Percentiles rank a stretch among this genome's conserved stretches.
These are phyloP conservation scores for Limanda limanda DNA, from an alignment of 2,113 vertebrate genomes.

Conservation along the genomic window DNA sequence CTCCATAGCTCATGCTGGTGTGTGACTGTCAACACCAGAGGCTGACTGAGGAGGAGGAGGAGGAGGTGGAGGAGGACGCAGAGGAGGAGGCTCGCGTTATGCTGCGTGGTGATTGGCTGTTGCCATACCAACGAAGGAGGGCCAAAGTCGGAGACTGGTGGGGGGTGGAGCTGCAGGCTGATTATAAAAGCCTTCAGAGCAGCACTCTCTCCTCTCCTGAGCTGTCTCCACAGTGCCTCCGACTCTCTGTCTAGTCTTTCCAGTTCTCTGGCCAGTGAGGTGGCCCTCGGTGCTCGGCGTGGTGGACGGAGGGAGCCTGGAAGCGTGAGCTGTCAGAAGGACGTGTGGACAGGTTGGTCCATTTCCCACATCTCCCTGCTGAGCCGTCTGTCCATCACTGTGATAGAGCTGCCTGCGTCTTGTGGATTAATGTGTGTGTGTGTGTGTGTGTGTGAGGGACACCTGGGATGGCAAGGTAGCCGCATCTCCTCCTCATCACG, in stretches of 20 bases:
- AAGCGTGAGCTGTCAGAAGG: background rate
- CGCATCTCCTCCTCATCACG: background rate
- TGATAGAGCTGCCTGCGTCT: slow-evolving; percentile 17
- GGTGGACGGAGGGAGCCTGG: too few species aligned
- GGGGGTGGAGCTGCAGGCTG: slow-evolving; percentile 74
- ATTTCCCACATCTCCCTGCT: background rate
- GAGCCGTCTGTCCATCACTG: slow-evolving; percentile 24
- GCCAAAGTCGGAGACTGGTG: slow-evolving; percentile 46
- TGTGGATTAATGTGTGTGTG: slow-evolving; percentile 58
- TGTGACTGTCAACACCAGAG: slow-evolving; percentile 65
- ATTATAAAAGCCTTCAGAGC: slow-evolving; percentile 78
- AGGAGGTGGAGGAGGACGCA: slow-evolving; percentile 32
- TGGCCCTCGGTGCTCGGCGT: background rate
- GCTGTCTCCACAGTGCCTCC: slow-evolving; percentile 46
- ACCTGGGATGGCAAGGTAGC: slow-evolving; percentile 46
- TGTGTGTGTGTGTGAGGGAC: slow-evolving; percentile 41
- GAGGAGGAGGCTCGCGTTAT: slow-evolving; percentile 52
- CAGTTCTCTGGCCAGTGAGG: slow-evolving; percentile 23
- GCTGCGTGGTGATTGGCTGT: slow-evolving; percentile 73
- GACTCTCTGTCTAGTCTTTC: slow-evolving; percentile 25
- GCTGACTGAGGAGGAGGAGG: slow-evolving; percentile 37
- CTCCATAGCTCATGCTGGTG: slow-evolving; percentile 46
- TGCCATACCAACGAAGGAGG: slow-evolving; percentile 82
- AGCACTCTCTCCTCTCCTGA: slow-evolving; percentile 68
- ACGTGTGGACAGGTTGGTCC: slow-evolving; percentile 16